Base-by-base conservation (phyloP, 2,113 vertebrate genomes). In the Eleginops maclovinus region DNA sequence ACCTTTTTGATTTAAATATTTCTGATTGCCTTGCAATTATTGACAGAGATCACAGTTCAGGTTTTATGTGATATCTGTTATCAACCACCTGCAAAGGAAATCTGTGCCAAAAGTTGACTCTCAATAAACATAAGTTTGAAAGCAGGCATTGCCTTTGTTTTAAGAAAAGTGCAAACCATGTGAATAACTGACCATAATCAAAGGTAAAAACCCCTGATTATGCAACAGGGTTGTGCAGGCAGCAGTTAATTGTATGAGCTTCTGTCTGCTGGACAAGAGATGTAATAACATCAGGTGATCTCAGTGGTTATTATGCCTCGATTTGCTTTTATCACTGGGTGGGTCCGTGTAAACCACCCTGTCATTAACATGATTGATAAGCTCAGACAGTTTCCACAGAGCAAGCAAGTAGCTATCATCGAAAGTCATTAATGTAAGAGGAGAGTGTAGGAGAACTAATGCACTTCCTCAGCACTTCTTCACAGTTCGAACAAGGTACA, bases 271-370 rank as follows among this genome's bases (percentile, higher is more conserved):
- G 87, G 84, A 84, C 80, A 85, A 87, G 80, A 81, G 74, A 74
- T 75, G 66, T 86, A 82, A 91, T 89, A 81, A 78, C 53, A 58
- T 70, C 11, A 70, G 70, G 41, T 86, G 79, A 81, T 81, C 63
- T 87, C 75, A 75, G 11, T 77, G 60, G 66, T 83, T 89, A 82
- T 91, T 88, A 84, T 92, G 81, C 76, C 61, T 54, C 63, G 53
- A 21, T 87, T 84, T 65, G 77, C 82, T 85, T 88, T 76, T 91
- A 87, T 87, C 64, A 68, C 62, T 81, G 91, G 90, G 86, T 87
- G 84, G 82, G 69, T 85, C 66, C 73, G 26, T 68, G 46, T 59
- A 60, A 62, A 77, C 63, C 47, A 76, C 69, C 75, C 83, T 4
- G 26, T 78, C 43, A 90, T 90, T 84, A 81, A 2, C 65, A 55